Conservation (phyloP, 2,888 invertebrate species). For the Habroteleia sp. region DNA sequence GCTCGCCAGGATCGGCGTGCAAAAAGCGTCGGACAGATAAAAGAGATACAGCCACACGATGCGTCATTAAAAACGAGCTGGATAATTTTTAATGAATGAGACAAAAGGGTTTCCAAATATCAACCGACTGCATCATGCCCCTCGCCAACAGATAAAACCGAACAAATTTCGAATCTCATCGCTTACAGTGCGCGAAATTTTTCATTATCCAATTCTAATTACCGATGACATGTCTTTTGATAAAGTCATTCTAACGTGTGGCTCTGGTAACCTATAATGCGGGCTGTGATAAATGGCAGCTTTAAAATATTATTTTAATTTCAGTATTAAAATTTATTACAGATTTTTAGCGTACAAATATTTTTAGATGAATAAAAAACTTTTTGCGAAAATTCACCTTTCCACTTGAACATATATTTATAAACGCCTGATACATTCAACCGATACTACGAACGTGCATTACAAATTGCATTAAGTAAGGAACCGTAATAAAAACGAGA, state of each 20-base stretch:
- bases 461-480: no score
- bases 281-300: no score
- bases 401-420: no score
- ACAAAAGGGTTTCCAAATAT: slow-evolving; percentile 20
- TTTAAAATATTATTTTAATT: no score
- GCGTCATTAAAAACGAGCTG: slow-evolving; percentile 8
- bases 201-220: slow-evolving; percentile 2
- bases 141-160: slow-evolving; percentile 7
- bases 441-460: no score
- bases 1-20: slow-evolving; percentile 1
- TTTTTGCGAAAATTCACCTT: no score
- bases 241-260: slow-evolving; percentile 2
- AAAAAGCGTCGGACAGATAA: slow-evolving; percentile 13
- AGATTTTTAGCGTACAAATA: no score
- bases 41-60: slow-evolving; percentile 11
- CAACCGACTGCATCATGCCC: slow-evolving; percentile 9
- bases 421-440: no score
- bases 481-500: no score
- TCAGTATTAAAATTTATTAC: no score
- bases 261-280: no score
- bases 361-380: no score
- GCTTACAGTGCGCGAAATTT: slow-evolving; percentile 35
- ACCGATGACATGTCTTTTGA: slow-evolving; percentile 18
- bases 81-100: slow-evolving; percentile 41
- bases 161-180: slow-evolving; percentile 16